phyloP scores from a whole-genome alignment of 2,113 vertebrate genomes.

The Ifrita kowaldi region DNA sequence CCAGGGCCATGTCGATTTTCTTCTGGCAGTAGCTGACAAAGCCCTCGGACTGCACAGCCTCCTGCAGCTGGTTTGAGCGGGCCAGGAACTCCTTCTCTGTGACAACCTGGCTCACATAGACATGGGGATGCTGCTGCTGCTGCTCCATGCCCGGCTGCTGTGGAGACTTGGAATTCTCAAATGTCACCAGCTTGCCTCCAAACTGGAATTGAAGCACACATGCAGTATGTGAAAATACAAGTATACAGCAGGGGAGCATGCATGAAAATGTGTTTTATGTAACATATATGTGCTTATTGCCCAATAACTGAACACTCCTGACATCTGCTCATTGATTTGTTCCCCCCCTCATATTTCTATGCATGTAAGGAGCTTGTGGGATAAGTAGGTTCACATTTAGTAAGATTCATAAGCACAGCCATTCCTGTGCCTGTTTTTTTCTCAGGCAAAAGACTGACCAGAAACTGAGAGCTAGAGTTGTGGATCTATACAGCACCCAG shows the following conservation, averaged over 20 bases:
- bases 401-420: background rate
- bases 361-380: background rate
- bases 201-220: slow-evolving; percentile 74
- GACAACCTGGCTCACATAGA: slow-evolving; percentile 91
- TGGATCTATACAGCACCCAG: background rate
- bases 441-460: background rate
- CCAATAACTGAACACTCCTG: background rate
- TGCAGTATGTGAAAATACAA: background rate
- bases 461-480: background rate
- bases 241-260: background rate
- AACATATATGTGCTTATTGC: background rate
- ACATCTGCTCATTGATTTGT: background rate
- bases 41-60: slow-evolving; percentile 78
- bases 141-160: slow-evolving; percentile 74
- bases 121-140: slow-evolving; percentile 62
- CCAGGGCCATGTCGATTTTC: slow-evolving; percentile 81
- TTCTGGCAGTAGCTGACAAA: slow-evolving; percentile 87
- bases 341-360: background rate
- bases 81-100: slow-evolving; percentile 86
- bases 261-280: background rate
- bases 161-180: slow-evolving; percentile 77
- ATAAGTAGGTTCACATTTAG: background rate
- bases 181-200: slow-evolving; percentile 90
- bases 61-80: slow-evolving; percentile 86
- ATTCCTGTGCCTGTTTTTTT: background rate